Base-by-base conservation (phyloP, 2,888 invertebrate genomes). In the Parnassius glacialis region DNA sequence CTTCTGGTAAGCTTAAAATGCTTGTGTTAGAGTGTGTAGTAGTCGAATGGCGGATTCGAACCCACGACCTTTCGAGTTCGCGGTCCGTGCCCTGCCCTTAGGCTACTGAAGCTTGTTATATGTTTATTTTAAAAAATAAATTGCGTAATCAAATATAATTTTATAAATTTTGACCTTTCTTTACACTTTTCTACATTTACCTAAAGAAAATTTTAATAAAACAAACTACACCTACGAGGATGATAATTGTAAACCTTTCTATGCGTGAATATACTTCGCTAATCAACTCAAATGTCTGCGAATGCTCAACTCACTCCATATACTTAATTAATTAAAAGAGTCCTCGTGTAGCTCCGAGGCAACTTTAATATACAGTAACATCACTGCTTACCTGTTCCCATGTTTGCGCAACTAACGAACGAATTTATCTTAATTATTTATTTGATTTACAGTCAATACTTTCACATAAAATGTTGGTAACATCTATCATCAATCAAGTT, bases 251-350 rank as follows among this genome's bases (percentile, higher is more conserved):
- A 13, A 62, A 51, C 54, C 59, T 71, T 70, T 76, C 73, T 72
- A 69, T 71, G 48, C 25, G 50, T 48, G 43, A 56, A 20, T 63
- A 45, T 71, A 57, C 65, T 65, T 62, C 73, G 74, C 74, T 80
- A 83, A 83, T 80, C 79, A 82, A 72, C 68, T 71, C 74, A 74
- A 72, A 78, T 77, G 78, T 78, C 74, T 74, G 70, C 76, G 74
- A 75, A 73, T 76, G 76, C 78, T 76, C 77, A 74, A 73, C 79
- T 78, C 77, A 70, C 75, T 83, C 76, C 80, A 83, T 81, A 84
- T 78, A 85, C 79, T 85, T 87, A 87, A 85, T 85, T 89, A 87
- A 89, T 87, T 88, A 84, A 88, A 88, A 87, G 87, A 83, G 87
- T 87, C 74, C 81, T 82, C 76, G 70, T 74, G 78, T 56, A 70